These are phyloP conservation scores for Gortyna flavago DNA, from an alignment of 2,888 invertebrate species.

Conservation along the genomic window DNA sequence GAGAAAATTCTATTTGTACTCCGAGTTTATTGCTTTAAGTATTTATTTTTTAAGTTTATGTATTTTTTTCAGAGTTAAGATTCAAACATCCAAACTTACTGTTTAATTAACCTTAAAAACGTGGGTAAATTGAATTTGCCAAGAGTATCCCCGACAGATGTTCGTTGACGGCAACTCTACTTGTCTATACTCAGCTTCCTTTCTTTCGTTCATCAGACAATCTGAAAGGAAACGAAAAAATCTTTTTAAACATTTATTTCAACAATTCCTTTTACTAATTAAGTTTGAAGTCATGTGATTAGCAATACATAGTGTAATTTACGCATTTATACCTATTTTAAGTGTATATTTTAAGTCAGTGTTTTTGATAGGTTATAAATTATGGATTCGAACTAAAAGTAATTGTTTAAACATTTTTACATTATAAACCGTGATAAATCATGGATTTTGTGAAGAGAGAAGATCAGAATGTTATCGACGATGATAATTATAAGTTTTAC, in stretches of 20 bases:
- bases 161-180: conserved; percentile 80
- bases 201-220: conserved; percentile 77
- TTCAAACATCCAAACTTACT: too few species aligned
- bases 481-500: conserved; percentile 84
- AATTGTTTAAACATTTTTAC: conserved; percentile 59
- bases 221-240: conserved; percentile 76
- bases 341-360: conserved; percentile 68
- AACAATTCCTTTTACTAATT: conserved; percentile 23
- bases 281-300: conserved; percentile 57
- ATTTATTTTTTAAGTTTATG: not conserved
- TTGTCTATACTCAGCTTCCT: conserved; percentile 82
- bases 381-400: conserved; percentile 65
- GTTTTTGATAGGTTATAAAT: conserved; percentile 79
- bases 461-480: conserved; percentile 81
- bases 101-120: not conserved
- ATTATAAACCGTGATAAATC: conserved; percentile 40
- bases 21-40: not conserved
- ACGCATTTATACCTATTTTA: conserved; percentile 63
- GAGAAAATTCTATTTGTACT: not conserved
- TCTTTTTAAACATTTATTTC: conserved; percentile 40
- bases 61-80: too few species aligned
- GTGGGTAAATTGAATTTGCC: conserved; percentile 35
- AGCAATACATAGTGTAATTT: conserved; percentile 55
- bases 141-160: conserved; percentile 77
- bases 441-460: conserved; percentile 88